Evolutionary conservation across 1,140 invertebrate species (phyloP).

Genomic region (Neotoxoptera formosana): DNA sequence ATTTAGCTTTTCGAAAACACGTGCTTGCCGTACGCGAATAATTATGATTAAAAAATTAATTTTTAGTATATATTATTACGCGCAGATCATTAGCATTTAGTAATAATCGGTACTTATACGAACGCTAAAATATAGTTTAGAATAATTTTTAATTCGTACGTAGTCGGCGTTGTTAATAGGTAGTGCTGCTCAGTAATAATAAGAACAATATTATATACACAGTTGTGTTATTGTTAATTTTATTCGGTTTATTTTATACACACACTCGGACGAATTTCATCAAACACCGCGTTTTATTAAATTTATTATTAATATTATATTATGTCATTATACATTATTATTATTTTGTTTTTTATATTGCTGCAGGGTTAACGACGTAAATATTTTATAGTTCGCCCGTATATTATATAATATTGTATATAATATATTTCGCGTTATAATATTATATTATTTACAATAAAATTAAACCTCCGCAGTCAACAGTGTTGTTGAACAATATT

Average conservation of each 20-base stretch:
- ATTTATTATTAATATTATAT: background rate
- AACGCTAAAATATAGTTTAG: background rate
- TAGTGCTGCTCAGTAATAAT: background rate
- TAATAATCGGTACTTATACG: background rate
- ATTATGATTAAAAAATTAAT: slow-evolving; percentile 10
- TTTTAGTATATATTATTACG: background rate
- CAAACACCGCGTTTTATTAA: background rate
- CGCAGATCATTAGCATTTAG: background rate
- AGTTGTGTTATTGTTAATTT: background rate
- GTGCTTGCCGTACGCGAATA: background rate
- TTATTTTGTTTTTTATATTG: no score
- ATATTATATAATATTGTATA: no score
- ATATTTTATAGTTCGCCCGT: background rate
- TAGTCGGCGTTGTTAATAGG: background rate
- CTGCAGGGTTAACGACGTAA: no score
- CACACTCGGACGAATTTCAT: background rate
- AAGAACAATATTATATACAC: no score
- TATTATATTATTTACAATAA: no score
- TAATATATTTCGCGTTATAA: no score
- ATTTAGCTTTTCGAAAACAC: background rate
- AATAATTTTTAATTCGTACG: background rate
- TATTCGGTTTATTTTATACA: background rate
- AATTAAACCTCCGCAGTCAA: background rate
- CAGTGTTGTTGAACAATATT: background rate
- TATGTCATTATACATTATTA: no score